phyloP scores from a whole-genome alignment of 2,113 vertebrate genomes.

The Ellobius talpinus region DNA sequence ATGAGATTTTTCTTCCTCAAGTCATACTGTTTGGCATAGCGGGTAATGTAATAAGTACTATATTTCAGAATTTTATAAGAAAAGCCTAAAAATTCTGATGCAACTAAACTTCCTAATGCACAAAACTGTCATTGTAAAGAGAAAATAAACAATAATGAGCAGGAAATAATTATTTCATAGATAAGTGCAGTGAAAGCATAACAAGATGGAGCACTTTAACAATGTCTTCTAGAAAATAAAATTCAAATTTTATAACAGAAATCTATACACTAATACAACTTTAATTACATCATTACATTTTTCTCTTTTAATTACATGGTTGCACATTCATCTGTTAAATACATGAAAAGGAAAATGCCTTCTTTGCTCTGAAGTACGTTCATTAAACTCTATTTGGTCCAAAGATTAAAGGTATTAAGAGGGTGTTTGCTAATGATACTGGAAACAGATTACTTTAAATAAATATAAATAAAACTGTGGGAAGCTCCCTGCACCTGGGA shows the following conservation, averaged over 20 bases:
- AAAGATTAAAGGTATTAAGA: conserved; percentile 13
- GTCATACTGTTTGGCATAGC: conserved; percentile 4
- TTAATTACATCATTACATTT: conserved; percentile 18
- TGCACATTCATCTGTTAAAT: background rate
- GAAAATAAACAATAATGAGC: background rate
- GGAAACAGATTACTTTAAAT: background rate
- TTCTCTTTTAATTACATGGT: background rate
- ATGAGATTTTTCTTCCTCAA: conserved; percentile 40
- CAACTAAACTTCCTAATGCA: background rate
- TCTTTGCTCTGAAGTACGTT: background rate
- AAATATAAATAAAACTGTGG: conserved; percentile 9
- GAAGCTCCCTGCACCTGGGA: background rate
- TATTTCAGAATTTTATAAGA: conserved; percentile 37
- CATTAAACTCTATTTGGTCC: conserved; percentile 38
- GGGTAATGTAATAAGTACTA: background rate
- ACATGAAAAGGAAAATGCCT: background rate
- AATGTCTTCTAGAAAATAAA: background rate
- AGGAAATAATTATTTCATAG: background rate
- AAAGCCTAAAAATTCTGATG: background rate
- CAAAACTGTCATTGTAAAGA: background rate
- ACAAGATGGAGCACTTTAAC: background rate
- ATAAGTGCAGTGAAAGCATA: background rate
- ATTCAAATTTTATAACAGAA: conserved; percentile 42
- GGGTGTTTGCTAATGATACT: background rate
- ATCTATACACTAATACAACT: conserved; percentile 12